A percentile compares a stretch with the other conserved stretches of the same genome.
Evolutionary conservation across 2,888 invertebrate genomes (phyloP).

Genomic region (Ommatoiulus sabulosus): DNA sequence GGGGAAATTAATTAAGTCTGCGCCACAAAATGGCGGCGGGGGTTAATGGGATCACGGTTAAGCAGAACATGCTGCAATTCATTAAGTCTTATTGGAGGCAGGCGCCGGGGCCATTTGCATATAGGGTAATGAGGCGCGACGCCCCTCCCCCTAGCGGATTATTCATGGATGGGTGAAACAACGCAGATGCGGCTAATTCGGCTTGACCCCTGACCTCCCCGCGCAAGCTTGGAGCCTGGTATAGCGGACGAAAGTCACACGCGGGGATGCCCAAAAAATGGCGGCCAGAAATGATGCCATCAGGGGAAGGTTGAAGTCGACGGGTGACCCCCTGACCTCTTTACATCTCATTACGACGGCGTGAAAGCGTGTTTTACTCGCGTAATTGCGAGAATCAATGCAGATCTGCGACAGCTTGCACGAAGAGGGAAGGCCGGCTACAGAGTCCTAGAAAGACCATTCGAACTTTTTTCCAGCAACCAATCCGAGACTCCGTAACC

Average conservation of each 20-base stretch:
- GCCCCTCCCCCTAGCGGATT: neutral
- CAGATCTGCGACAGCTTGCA: neutral
- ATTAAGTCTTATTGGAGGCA: neutral
- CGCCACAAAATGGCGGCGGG: constrained; percentile 25
- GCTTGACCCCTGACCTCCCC: neutral
- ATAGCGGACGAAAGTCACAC: neutral
- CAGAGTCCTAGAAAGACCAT: neutral
- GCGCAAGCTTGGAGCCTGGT: neutral
- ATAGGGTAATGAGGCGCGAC: constrained; percentile 6
- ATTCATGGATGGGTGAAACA: constrained; percentile 15
- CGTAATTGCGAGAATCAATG: constrained; percentile 25
- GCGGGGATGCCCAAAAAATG: neutral
- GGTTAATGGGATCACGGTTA: constrained; percentile 38
- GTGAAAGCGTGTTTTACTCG: constrained; percentile 4
- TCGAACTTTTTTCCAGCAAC: too few relatives aligned
- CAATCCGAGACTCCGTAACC: too few relatives aligned
- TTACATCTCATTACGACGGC: constrained; percentile 30
- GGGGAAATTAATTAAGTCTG: constrained; percentile 35
- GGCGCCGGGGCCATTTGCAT: constrained; percentile 21
- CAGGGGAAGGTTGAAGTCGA: neutral
- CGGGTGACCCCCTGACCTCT: neutral
- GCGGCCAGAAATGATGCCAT: neutral
- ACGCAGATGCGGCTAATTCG: constrained; percentile 20
- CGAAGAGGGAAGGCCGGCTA: neutral
- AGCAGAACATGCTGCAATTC: constrained; percentile 18